These are phyloP conservation scores for Loris lydekkerianus DNA, from an alignment of 2,797 vertebrate species.

Conservation along the genomic window DNA sequence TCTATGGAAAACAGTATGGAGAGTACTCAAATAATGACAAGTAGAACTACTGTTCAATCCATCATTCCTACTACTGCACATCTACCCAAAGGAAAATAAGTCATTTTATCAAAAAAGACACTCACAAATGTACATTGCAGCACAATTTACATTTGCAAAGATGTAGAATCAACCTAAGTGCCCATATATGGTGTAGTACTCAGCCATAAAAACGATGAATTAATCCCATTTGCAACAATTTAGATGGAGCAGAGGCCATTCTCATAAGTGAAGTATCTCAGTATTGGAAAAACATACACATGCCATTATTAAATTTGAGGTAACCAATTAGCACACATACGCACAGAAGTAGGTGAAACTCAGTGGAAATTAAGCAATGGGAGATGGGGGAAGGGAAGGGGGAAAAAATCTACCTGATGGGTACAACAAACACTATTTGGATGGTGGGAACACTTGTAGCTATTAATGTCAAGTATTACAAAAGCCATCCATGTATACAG, in stretches of 20 bases:
- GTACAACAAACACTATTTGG: background rate
- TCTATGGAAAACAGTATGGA: background rate
- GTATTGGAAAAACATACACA: background rate
- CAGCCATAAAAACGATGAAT: background rate
- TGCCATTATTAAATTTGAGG: background rate
- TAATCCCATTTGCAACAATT: background rate
- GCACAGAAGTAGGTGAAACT: background rate
- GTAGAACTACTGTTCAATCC: background rate
- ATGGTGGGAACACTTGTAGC: background rate
- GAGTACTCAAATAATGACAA: background rate
- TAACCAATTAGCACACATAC: background rate
- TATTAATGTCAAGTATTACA: background rate
- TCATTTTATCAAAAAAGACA: background rate
- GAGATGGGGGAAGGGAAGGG: background rate
- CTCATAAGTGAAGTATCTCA: background rate
- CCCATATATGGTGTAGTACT: background rate
- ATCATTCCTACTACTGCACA: background rate
- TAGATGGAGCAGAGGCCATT: background rate
- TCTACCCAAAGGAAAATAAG: background rate
- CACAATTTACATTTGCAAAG: background rate
- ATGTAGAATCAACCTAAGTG: background rate
- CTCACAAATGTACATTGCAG: background rate
- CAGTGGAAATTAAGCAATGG: background rate
- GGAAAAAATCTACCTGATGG: background rate
- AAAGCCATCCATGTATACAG: background rate